Evolutionary conservation across 1,140 invertebrate genomes (phyloP), one percentile per base, ranked within the genome.

Genomic region (Trichonephila inaurata): DNA sequence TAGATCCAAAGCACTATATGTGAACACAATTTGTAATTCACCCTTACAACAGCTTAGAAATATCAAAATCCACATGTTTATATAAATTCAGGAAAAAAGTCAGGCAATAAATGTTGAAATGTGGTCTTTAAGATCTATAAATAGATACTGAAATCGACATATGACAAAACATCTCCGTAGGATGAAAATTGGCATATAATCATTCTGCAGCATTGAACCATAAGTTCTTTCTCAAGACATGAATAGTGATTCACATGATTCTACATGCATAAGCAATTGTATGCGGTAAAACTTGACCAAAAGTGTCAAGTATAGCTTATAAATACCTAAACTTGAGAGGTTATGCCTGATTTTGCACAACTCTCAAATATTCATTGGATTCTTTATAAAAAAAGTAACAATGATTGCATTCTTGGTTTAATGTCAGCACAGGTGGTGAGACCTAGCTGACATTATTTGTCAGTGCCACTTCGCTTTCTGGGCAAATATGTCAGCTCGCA

Each of bases 391-490:
- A n/a, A 88, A 77, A 60, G 40, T 58, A 82, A 82, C 24, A 85
- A 40, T 44, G 77, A 85, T 92, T 92, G 64, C 18, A 33, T 87
- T 69, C 82, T 69, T 86, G 21, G 44, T 92, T 92, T 92, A 58
- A 14, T 92, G 91, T 92, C 91, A 92, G 91, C 91, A 92, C 33
- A 92, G 91, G 91, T 92, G 91, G 44, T 86, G 91, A 87, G 91
- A 92, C 91, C 91, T 92, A 28, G 91, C 91, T 92, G 91, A 92
- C 91, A 92, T 72, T 92, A 92, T 92, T 88, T 94, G 94, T 95
- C 94, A 98, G 97, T 98, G 97, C 99, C 99, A 99, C 96, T 99
- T 99, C 60, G 98, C 98, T 95, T 98, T 98, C 96, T 99, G 99
- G 64, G 98, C 98, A 96, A 99, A 98, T 95, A 99, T 99, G 96